A percentile compares a stretch with the other conserved stretches of the same genome.
Evolutionary conservation across 2,797 vertebrate species (phyloP).

Genomic region (Agapornis canus): DNA sequence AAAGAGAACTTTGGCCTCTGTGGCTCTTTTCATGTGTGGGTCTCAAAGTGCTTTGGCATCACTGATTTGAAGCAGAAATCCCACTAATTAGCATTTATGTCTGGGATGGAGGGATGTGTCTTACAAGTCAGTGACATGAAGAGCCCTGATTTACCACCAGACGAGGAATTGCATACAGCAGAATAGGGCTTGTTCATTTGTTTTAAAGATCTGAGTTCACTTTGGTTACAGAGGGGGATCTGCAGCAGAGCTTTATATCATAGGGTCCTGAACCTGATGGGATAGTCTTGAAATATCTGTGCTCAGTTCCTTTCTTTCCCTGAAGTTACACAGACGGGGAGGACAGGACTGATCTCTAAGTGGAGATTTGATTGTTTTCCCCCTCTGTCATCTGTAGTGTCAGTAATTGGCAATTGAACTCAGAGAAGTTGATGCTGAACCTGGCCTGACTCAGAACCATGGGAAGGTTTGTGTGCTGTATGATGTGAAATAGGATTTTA

Average conservation of each 20-base stretch:
- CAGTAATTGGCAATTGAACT: not conserved
- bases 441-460: not conserved
- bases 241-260: not conserved
- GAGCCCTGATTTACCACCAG: not conserved
- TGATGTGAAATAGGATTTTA: not conserved
- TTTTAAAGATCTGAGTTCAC: not conserved
- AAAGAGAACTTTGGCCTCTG: conserved; percentile 18
- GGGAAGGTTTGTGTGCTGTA: not conserved
- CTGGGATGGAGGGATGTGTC: not conserved
- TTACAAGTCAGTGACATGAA: not conserved
- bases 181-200: not conserved
- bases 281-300: not conserved
- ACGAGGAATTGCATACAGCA: not conserved
- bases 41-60: not conserved
- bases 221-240: not conserved
- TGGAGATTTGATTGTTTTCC: not conserved
- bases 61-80: conserved; percentile 37
- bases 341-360: not conserved
- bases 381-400: not conserved
- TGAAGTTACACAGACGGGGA: not conserved
- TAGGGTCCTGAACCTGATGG: accelerated
- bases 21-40: not conserved
- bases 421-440: not conserved
- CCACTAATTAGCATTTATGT: conserved; percentile 10
- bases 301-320: not conserved